phyloP scores from a whole-genome alignment of 2,888 invertebrate genomes.

The Sesia apiformis region DNA sequence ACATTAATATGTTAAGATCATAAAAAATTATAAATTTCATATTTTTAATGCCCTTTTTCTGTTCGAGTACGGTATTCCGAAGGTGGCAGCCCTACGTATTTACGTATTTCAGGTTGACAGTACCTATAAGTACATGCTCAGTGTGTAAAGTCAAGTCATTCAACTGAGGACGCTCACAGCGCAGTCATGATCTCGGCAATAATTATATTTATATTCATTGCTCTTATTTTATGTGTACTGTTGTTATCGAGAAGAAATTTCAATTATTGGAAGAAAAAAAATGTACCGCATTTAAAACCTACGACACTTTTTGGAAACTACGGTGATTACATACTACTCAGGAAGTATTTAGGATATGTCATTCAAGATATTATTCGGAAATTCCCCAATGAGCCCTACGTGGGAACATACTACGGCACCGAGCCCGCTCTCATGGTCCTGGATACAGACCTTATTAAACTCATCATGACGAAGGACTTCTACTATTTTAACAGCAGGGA shows the following conservation, averaged over 20 bases:
- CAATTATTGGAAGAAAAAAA: slow-evolving; percentile 35
- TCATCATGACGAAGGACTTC: slow-evolving; percentile 16
- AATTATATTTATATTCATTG: too few relatives aligned
- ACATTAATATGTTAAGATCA: too few relatives aligned
- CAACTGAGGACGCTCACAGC: too few relatives aligned
- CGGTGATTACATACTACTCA: slow-evolving; percentile 7
- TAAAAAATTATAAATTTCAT: too few relatives aligned
- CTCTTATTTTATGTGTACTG: too few relatives aligned
- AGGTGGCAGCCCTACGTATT: too few relatives aligned
- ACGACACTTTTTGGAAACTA: slow-evolving; percentile 13
- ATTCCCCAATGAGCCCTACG: slow-evolving; percentile 12
- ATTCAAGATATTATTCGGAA: slow-evolving; percentile 10
- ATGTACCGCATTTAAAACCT: slow-evolving; percentile 28
- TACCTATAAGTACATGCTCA: too few relatives aligned
- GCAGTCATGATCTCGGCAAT: too few relatives aligned
- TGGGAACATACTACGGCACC: slow-evolving; percentile 16
- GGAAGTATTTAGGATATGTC: slow-evolving; percentile 7
- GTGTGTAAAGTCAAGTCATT: too few relatives aligned
- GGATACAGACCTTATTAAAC: slow-evolving; percentile 15
- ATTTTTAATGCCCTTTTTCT: too few relatives aligned
- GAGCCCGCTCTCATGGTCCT: slow-evolving; percentile 15
- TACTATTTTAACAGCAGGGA: slow-evolving; percentile 17
- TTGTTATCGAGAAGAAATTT: slow-evolving; percentile 13
- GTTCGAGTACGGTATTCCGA: too few relatives aligned
- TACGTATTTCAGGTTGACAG: too few relatives aligned